Evolutionary conservation across 2,113 vertebrate species (phyloP).

Genomic region (Tupaia tana): DNA sequence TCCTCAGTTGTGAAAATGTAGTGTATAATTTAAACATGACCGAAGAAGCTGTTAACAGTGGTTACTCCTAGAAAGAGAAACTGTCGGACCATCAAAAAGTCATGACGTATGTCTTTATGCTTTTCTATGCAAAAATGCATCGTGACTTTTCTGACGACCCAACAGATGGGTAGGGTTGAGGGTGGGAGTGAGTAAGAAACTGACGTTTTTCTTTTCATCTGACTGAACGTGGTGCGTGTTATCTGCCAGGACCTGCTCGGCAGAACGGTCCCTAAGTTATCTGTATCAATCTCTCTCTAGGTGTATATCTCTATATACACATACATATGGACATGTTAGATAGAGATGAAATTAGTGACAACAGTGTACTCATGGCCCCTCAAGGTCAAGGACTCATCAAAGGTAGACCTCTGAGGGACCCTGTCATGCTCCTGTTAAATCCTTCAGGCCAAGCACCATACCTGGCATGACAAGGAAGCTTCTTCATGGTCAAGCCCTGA

Average conservation of each 20-base stretch:
- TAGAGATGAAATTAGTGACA: background rate
- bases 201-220: background rate
- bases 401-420: background rate
- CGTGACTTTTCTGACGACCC: too few species aligned
- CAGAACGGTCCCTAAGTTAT: too few species aligned
- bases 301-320: too few species aligned
- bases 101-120: too few species aligned
- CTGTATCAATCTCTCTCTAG: too few species aligned
- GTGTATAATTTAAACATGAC: constrained; percentile 25
- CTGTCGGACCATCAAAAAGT: background rate
- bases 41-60: constrained; percentile 40
- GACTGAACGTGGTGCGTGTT: background rate
- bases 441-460: background rate
- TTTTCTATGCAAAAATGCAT: too few species aligned
- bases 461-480: background rate
- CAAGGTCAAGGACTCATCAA: background rate
- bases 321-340: too few species aligned
- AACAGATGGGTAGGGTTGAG: background rate
- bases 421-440: background rate
- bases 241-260: too few species aligned
- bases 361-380: background rate
- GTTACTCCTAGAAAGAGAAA: background rate
- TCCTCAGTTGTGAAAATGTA: background rate
- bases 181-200: background rate
- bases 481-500: background rate